Evolutionary conservation across 64 coral and sea anemone species (phyloP).

Genomic region (Stylophora pistillata): DNA sequence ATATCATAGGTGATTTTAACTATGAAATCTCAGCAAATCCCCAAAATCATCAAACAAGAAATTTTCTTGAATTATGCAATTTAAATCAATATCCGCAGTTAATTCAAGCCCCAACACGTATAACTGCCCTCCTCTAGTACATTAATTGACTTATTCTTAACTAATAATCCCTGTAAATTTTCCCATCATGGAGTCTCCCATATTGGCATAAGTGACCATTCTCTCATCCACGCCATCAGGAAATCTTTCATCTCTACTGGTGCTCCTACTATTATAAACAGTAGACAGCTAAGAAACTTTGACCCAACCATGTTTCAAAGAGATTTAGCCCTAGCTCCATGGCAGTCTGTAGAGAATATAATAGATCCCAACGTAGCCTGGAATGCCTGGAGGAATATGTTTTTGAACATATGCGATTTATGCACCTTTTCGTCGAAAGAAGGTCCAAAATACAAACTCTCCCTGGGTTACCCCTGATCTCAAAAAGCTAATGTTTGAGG

Average conservation of each 20-base stretch:
- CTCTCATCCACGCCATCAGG: slow-evolving; percentile 17
- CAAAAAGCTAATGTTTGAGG: too few species aligned
- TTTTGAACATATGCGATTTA: too few species aligned
- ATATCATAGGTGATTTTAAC: too few species aligned
- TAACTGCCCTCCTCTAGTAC: too few species aligned
- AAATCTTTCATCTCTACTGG: slow-evolving; percentile 8
- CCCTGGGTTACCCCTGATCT: too few species aligned
- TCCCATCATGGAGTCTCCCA: neutral
- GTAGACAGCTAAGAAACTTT: slow-evolving; percentile 8
- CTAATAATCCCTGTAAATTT: slow-evolving; percentile 30
- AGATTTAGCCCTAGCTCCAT: neutral
- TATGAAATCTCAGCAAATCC: too few species aligned
- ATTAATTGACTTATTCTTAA: slow-evolving; percentile 24
- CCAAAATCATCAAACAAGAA: slow-evolving; percentile 8
- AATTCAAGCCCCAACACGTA: too few species aligned
- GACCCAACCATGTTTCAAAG: slow-evolving; percentile 9
- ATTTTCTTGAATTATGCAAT: slow-evolving; percentile 8
- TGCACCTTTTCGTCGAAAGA: too few species aligned
- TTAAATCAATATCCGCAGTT: slow-evolving; percentile 8
- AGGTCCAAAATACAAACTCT: too few species aligned
- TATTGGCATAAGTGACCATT: too few species aligned
- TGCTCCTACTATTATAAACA: too few species aligned
- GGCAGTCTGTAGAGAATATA: slow-evolving; percentile 12
- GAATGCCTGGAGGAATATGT: too few species aligned
- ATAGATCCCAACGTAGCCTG: slow-evolving; percentile 1